Evolutionary conservation across 2,113 vertebrate genomes (phyloP).

Genomic region (Salvator merianae): DNA sequence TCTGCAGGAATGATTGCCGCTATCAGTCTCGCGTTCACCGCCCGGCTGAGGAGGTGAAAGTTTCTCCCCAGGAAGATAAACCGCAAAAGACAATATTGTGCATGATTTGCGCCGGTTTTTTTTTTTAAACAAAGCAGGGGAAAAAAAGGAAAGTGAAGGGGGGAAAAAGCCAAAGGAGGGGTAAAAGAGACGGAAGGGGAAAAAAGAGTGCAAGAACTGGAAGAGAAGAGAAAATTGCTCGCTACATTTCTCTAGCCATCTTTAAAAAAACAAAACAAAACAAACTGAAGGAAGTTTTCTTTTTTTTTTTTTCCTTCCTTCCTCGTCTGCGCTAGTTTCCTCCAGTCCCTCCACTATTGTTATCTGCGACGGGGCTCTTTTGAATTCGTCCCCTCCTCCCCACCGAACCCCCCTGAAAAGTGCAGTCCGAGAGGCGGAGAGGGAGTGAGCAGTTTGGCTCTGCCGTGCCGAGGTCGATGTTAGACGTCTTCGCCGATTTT

Average conservation of each 20-base stretch:
- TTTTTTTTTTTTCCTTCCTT: slow-evolving; percentile 38
- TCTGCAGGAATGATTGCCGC: slow-evolving; percentile 99
- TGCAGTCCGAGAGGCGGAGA: slow-evolving; percentile 57
- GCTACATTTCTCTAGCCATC: slow-evolving; percentile 71
- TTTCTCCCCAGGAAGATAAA: slow-evolving; percentile 99
- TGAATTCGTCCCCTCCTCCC: slow-evolving; percentile 52
- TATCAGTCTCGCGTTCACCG: slow-evolving; percentile 99
- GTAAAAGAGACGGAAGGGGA: background rate
- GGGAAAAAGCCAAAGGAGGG: background rate
- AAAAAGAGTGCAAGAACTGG: slow-evolving; percentile 28
- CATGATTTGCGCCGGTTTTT: slow-evolving; percentile 84
- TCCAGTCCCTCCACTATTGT: slow-evolving; percentile 56
- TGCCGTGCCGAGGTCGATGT: slow-evolving; percentile 42
- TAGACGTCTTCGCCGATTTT: slow-evolving; percentile 28
- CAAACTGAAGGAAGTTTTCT: slow-evolving; percentile 62
- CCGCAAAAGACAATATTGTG: slow-evolving; percentile 99
- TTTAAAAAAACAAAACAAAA: slow-evolving; percentile 23
- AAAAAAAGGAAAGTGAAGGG: slow-evolving; percentile 58
- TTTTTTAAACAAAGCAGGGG: slow-evolving; percentile 81
- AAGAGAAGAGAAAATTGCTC: slow-evolving; percentile 47
- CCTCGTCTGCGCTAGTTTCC: slow-evolving; percentile 17
- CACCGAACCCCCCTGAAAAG: slow-evolving; percentile 55
- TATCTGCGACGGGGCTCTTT: slow-evolving; percentile 54
- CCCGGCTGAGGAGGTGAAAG: slow-evolving; percentile 99
- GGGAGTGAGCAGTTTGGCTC: slow-evolving; percentile 10